Percentiles rank a stretch among this genome's conserved stretches.
phyloP scores from a whole-genome alignment of 2,113 vertebrate genomes.

The Calidris pugnax region DNA sequence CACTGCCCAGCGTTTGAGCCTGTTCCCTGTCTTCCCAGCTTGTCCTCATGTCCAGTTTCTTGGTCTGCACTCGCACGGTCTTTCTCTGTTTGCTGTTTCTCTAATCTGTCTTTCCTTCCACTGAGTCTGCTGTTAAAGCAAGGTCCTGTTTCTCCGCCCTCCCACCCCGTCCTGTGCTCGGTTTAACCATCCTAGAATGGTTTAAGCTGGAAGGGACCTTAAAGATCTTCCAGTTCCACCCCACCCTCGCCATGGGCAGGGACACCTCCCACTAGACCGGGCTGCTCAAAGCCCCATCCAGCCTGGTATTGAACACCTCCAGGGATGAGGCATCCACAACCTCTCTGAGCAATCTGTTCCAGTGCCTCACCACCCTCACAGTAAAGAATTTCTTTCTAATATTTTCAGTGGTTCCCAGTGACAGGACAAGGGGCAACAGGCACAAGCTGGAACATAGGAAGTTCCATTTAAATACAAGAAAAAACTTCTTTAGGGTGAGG shows the following conservation, averaged over 20 bases:
- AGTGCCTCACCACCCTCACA: neutral
- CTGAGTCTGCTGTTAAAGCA: neutral
- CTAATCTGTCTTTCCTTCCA: neutral
- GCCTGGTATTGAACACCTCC: neutral
- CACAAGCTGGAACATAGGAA: no score
- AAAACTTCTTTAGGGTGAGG: no score
- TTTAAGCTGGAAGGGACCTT: neutral
- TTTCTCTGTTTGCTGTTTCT: neutral
- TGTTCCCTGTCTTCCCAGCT: no score
- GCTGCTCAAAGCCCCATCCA: neutral
- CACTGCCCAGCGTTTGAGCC: neutral
- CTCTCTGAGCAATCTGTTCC: neutral
- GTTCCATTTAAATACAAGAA: no score
- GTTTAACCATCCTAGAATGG: neutral
- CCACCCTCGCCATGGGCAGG: neutral
- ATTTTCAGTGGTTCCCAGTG: no score
- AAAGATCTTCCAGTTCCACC: neutral
- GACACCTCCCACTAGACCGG: neutral
- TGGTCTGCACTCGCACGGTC: neutral
- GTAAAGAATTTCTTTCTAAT: neutral
- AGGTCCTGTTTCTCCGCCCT: neutral
- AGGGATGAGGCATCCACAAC: neutral
- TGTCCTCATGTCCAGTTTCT: fast-evolving
- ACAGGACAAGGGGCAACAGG: no score
- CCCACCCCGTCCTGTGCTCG: neutral